Conservation (phyloP, 2,888 invertebrate species). For the Euzetes globulus region DNA sequence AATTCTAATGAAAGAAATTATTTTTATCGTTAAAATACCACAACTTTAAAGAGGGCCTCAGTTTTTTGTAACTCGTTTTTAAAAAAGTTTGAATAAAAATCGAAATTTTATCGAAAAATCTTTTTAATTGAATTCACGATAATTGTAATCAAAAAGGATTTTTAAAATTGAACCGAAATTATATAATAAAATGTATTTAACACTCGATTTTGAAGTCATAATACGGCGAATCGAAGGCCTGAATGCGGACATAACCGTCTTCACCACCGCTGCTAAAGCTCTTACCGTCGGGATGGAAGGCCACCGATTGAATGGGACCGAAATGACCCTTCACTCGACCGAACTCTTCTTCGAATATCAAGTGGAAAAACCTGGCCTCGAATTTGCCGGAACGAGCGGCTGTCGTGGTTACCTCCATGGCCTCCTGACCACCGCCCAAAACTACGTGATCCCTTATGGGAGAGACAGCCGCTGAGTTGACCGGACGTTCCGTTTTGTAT, state of each 20-base stretch:
- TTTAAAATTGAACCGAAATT: no score
- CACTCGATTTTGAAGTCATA: slow-evolving; percentile 91
- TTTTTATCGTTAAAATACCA: no score
- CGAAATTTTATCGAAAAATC: no score
- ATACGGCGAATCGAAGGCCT: slow-evolving; percentile 91
- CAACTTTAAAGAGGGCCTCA: no score
- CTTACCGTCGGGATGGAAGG: slow-evolving; percentile 95
- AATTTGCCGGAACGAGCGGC: slow-evolving; percentile 92
- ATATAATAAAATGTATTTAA: slow-evolving; percentile 43
- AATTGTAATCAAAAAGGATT: no score
- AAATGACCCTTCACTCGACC: slow-evolving; percentile 98
- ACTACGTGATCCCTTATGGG: slow-evolving; percentile 93
- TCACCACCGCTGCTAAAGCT: slow-evolving; percentile 96
- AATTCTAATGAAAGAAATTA: no score
- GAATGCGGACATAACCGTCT: slow-evolving; percentile 94
- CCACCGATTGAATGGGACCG: slow-evolving; percentile 96
- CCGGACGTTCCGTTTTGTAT: slow-evolving; percentile 94
- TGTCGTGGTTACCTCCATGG: slow-evolving; percentile 96
- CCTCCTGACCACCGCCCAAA: slow-evolving; percentile 97
- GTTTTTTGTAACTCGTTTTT: no score
- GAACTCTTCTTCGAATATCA: slow-evolving; percentile 94
- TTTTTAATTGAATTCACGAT: no score
- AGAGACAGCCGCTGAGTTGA: slow-evolving; percentile 95
- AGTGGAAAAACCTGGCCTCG: slow-evolving; percentile 86
- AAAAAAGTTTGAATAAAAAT: no score